Evolutionary conservation across 2,888 invertebrate species (phyloP).

Genomic region (Euproctis similis): DNA sequence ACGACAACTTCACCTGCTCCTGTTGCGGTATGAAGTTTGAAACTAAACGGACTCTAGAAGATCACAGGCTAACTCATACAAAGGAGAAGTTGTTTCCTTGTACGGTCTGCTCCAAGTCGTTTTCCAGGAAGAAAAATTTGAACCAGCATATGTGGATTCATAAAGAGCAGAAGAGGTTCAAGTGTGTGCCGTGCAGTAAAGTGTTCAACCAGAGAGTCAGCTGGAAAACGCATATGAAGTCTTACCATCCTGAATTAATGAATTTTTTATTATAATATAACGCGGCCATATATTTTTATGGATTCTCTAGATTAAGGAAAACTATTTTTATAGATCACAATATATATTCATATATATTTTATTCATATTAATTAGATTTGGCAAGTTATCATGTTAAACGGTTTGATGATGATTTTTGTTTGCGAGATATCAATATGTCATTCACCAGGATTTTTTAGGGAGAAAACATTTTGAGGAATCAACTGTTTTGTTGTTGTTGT

Average conservation of each 20-base stretch:
- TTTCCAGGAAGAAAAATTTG: conserved; percentile 57
- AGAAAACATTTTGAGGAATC: too few relatives aligned
- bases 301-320: too few relatives aligned
- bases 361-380: too few relatives aligned
- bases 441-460: too few relatives aligned
- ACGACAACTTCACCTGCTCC: conserved; percentile 51
- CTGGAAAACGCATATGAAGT: conserved; percentile 61
- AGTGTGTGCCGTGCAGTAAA: conserved; percentile 54
- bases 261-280: too few relatives aligned
- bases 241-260: conserved; percentile 51
- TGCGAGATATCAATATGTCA: too few relatives aligned
- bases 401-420: too few relatives aligned
- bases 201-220: conserved; percentile 63
- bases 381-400: too few relatives aligned
- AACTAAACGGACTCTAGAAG: conserved; percentile 44
- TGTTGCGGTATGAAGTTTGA: conserved; percentile 57
- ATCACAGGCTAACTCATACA: conserved; percentile 71
- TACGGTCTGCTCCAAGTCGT: conserved; percentile 61
- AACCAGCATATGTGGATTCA: conserved; percentile 65
- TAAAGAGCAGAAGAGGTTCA: conserved; percentile 55
- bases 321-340: too few relatives aligned
- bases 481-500: too few relatives aligned
- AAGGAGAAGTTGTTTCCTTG: conserved; percentile 69
- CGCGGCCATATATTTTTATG: too few relatives aligned
- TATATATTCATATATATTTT: too few relatives aligned